Base-by-base conservation (phyloP, 2,113 vertebrate species). In the Saimiri boliviensis region DNA sequence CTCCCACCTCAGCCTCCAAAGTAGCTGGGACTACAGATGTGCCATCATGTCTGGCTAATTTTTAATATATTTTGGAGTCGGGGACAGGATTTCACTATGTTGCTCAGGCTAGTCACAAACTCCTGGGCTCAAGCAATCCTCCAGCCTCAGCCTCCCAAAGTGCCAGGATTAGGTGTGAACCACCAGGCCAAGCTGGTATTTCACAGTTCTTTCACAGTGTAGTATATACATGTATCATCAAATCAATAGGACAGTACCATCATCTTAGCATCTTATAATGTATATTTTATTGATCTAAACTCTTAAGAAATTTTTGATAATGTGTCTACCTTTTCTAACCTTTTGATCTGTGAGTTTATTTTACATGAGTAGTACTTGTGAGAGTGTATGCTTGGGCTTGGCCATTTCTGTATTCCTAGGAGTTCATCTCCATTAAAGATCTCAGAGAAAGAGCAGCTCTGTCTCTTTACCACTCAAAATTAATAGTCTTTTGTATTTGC, bases 301-400 rank as follows among this genome's bases (percentile, higher is more conserved):
- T 94, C 40, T 91, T 35, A 47, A 92, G 42, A 89, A 92, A 27
- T 93, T 49, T 96, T 58, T 94, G 40, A 71, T 54, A 52, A 60
- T 79, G 70, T 21, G 52, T 95, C 49, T 3, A 49, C 23, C 58
- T n/a, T 45, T 47, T 79, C 7, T 91, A 52, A 80, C 27, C 63
- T 90, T 87, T 87, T 77, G 20, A 16, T 76, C 30, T 89, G 19
- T 89, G 52, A 86, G 2, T 83, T 87, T 93, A 42, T 94, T 96
- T 83, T 66, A 77, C 20, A 27, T 45, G 9, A 74, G 66, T 93
- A 47, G 73, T 21, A 32, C 49, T 91, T 89, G 7, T 25, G 56
- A 89, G 71, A 82, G 23, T 70, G 19, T 94, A 89, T 80, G 45
- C 73, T 80, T 95, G 45, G 6, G 23, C 7, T 11, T 68, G 21